Base-by-base conservation (phyloP, 2,797 vertebrate species). In the Lemur catta region DNA sequence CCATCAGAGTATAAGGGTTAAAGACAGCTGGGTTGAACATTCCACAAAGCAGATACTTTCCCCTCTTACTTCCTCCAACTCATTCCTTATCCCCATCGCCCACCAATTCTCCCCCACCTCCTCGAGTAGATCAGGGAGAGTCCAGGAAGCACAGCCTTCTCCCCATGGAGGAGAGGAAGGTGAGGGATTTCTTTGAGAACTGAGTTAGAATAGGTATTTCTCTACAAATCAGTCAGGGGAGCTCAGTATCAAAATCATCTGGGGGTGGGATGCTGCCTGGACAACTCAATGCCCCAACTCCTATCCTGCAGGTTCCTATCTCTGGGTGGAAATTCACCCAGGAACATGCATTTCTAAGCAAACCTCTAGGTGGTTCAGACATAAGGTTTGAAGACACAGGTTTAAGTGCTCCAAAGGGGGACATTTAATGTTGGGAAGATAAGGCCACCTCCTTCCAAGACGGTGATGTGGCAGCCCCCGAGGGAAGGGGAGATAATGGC, bases 271-370 rank as follows among this genome's bases (percentile, higher is more conserved):
- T 69, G 33, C 26, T 55, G 9, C 6, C 1, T 33, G 30, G 35
- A 80, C 15, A 74, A n/a, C 26, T 35, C 59, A 43, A 6, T 46
- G 67, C 30, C 57, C 13, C 4, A 18, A 63, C 20, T 52, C 38
- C 38, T 12, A 69, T 43, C 7, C 55, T 28, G 14, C 9, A 2
- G 30, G 20, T 78, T 35, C 14, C 76, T 71, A 35, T 14, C 41
- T 85, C 38, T 69, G 41, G 10, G 52, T 59, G 38, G 14, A 79
- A 50, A 38, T 69, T 78, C 74, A 65, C 17, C 28, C 22, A 50
- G 43, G 63, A 86, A 46, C 33, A 9, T 59, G 38, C 33, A 14
- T 86, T 91, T 91, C 75, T 67, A 65, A 82, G 61, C 13, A 89
- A n/a, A 20, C 57, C 24, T 63, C 69, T 52, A 55, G 13, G 28